Percentiles rank a stretch among this genome's conserved stretches.
Evolutionary conservation across 2,113 vertebrate genomes (phyloP).

Genomic region (Ramphastos sulfuratus): DNA sequence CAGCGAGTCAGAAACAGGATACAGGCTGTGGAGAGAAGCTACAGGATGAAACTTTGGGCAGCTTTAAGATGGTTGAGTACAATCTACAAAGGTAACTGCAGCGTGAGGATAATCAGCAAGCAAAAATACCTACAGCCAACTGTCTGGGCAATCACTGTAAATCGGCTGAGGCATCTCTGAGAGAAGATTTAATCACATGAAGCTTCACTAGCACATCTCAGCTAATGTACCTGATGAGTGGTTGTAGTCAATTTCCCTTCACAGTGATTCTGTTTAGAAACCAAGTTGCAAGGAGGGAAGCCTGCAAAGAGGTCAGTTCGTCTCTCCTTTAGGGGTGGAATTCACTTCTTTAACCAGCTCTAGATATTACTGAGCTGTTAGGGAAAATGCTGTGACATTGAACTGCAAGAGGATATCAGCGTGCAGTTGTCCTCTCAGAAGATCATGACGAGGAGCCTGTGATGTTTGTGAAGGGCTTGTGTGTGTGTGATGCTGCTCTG

Average conservation of each 20-base stretch:
- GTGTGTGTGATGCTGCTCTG: background rate
- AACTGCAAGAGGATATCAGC: background rate
- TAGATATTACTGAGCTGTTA: conserved; percentile 20
- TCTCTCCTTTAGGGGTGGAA: background rate
- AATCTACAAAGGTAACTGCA: background rate
- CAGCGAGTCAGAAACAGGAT: background rate
- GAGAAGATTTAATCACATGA: background rate
- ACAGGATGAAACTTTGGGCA: background rate
- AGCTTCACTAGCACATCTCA: background rate
- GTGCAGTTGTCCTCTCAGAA: background rate
- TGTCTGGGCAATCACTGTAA: background rate
- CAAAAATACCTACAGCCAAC: background rate
- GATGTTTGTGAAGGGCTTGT: background rate
- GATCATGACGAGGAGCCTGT: background rate
- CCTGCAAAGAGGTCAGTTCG: background rate
- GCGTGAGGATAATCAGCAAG: background rate
- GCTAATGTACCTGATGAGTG: background rate
- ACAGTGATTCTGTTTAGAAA: conserved; percentile 22
- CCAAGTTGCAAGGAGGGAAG: background rate
- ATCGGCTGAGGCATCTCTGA: background rate
- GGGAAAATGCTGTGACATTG: conserved; percentile 7
- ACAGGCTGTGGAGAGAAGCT: background rate
- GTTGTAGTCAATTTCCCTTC: background rate
- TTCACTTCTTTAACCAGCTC: conserved; percentile 24
- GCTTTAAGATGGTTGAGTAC: background rate